These are phyloP conservation scores for Moxostoma hubbsi DNA, from an alignment of 2,797 vertebrate genomes.

Conservation along the genomic window DNA sequence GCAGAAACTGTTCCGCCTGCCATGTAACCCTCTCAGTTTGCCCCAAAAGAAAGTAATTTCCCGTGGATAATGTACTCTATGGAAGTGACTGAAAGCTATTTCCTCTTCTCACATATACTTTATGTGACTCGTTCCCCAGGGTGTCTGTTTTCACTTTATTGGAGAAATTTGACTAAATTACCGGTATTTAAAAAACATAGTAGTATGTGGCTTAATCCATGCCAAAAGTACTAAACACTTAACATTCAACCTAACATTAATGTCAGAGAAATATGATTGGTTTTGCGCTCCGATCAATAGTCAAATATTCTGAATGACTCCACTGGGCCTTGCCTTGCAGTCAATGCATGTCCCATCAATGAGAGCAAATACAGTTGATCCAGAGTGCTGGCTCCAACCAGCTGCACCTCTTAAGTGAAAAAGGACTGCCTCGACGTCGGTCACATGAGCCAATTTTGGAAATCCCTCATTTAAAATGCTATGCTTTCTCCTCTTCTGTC, in stretches of 20 bases:
- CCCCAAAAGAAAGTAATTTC: slow-evolving; percentile 8
- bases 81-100: slow-evolving; percentile 16
- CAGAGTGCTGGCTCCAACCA: slow-evolving; percentile 58
- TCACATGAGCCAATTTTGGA: slow-evolving; percentile 59
- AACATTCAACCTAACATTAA: slow-evolving; percentile 51
- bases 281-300: slow-evolving; percentile 68
- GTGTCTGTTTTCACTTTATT: slow-evolving; percentile 66
- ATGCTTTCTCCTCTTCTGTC: slow-evolving; percentile 7
- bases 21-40: slow-evolving; percentile 3
- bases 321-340: slow-evolving; percentile 59
- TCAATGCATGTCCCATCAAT: slow-evolving; percentile 74
- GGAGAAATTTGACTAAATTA: slow-evolving; percentile 55
- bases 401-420: slow-evolving; percentile 64
- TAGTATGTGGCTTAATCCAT: slow-evolving; percentile 29
- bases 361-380: slow-evolving; percentile 71
- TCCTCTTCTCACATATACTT: slow-evolving; percentile 29
- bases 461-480: slow-evolving; percentile 47
- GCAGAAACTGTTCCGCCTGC: slow-evolving; percentile 7
- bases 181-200: neutral
- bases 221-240: slow-evolving; percentile 50
- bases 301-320: slow-evolving; percentile 66
- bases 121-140: slow-evolving; percentile 65
- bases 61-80: slow-evolving; percentile 27
- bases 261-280: slow-evolving; percentile 69
- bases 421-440: slow-evolving; percentile 62